Evolutionary conservation across 1,140 invertebrate species (phyloP), one percentile per base, ranked within the genome.

Genomic region (Leptonema lineaticorne): DNA sequence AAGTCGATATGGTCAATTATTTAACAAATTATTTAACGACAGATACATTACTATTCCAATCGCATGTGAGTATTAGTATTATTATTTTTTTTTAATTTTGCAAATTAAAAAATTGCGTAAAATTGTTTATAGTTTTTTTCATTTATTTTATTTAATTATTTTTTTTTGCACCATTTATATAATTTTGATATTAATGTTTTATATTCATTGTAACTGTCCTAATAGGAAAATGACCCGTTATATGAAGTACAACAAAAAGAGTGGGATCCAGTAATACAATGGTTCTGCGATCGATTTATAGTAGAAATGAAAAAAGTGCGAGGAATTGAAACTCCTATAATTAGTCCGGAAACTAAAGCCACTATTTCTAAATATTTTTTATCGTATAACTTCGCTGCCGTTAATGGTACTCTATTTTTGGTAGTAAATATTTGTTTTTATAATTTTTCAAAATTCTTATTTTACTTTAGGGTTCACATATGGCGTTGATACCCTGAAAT

Each of bases 401-500:
- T 95, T 53, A 87, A 90, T 84, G 93, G 92, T 94, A 16, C 14
- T 59, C 20, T 20, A 53, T 4, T 6, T 53, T 20, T 53, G 1
- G 16, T 20, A 53, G 9, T 53, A 48, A 20, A 5, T 16, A 48
- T 16, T n/a, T n/a, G 14, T 37, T 4, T 28, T 3, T 59, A 18
- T 20, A 57, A 9, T 57, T n/a, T 33, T 9, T 20, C 5, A 9
- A 3, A 8, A 60, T 11, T 37, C 6, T 57, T 48, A 11, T 58
- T 56, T 68, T 68, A 74, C 84, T 78, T 69, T 74, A 94, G 95
- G 94, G 67, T 90, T 94, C 73, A 83, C 87, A 59, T 96, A 91
- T 83, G 92, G 89, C 29, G 87, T 92, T 1, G 96, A 98, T 76
- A 87, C 91, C n/a, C 76, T 98, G 1, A 98, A 97, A 82, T 98